Evolutionary conservation across 2,888 invertebrate species (phyloP).

Genomic region (Hybos culiciformis): DNA sequence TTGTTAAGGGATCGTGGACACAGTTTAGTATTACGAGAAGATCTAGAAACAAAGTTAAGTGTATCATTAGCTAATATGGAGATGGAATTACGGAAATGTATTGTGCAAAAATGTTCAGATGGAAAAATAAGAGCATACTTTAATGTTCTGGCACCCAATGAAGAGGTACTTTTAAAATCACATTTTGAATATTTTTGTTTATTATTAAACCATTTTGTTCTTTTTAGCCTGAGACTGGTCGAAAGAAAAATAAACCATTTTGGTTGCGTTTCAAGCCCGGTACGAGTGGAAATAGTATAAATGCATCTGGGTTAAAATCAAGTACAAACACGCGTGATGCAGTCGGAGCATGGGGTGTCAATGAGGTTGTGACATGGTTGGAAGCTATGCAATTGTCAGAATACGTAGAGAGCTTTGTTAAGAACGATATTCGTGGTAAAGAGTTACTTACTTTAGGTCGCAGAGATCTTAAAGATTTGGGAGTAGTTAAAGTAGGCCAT

Average conservation of each 20-base stretch:
- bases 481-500: constrained; percentile 90
- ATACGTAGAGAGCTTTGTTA: constrained; percentile 79
- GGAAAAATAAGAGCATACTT: constrained; percentile 33
- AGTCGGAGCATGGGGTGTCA: constrained; percentile 62
- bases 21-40: constrained; percentile 47
- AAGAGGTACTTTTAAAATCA: constrained; percentile 26
- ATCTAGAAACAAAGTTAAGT: constrained; percentile 54
- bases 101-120: constrained; percentile 37
- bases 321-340: constrained; percentile 37
- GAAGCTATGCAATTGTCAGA: constrained; percentile 78
- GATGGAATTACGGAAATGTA: constrained; percentile 55
- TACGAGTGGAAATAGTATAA: constrained; percentile 20
- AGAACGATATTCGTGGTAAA: constrained; percentile 82
- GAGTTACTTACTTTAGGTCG: constrained; percentile 78
- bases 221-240: constrained; percentile 35
- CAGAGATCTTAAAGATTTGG: constrained; percentile 77
- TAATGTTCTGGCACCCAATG: constrained; percentile 32
- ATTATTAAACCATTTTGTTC: background rate
- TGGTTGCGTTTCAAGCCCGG: constrained; percentile 51
- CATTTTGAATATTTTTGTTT: background rate
- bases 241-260: constrained; percentile 51
- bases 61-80: constrained; percentile 54
- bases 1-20: constrained; percentile 54
- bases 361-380: constrained; percentile 84
- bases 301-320: constrained; percentile 25